Evolutionary conservation across 2,888 invertebrate genomes (phyloP), one percentile per base, ranked within the genome.

Genomic region (Drosophila cracens): DNA sequence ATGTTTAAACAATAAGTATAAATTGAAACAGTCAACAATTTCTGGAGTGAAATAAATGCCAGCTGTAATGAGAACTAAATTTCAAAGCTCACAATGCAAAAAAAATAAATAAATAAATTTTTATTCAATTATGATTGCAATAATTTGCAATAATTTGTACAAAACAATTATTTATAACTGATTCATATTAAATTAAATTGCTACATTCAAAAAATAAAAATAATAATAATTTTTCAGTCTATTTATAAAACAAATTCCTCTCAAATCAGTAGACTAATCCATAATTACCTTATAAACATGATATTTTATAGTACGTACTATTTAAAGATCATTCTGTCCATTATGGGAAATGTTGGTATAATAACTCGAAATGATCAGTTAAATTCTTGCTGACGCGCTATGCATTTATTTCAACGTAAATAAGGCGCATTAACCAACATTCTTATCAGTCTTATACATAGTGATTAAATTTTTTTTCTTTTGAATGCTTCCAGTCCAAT

Each of bases 401-500:
- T 64, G 8, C n/a, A 49, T 33, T 64, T 10, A 38, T 38, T n/a
- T 33, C 27, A 33, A 18, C n/a, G 6, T 46, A 53, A 13, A 8
- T 25, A 36, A 46, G 25, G 10, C 38, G 40, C 46, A 57, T 53
- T 57, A 27, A 46, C 25, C 13, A 21, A 4, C 25, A 58, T 53
- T 65, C 62, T 34, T 36, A 76, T 65, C 34, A 54, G 31, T 27
- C 34, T 52, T 36, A 27, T 43, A 31, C 7, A 63, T 49, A 48
- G 48, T 43, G 54, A 33, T n/a, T 4, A 8, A 4, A 25, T n/a
- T 43, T 18, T 4, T 16, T 40, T 46, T 10, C 10, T 63, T 31
- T 6, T 36, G 16, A 25, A 46, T 25, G 16, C 25, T 25, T 25
- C 25, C 16, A 13, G 16, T n/a, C 53, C 25, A 13, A 13, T 38